Base-by-base conservation (phyloP, 2,113 vertebrate species). In the Anoura caudifer region DNA sequence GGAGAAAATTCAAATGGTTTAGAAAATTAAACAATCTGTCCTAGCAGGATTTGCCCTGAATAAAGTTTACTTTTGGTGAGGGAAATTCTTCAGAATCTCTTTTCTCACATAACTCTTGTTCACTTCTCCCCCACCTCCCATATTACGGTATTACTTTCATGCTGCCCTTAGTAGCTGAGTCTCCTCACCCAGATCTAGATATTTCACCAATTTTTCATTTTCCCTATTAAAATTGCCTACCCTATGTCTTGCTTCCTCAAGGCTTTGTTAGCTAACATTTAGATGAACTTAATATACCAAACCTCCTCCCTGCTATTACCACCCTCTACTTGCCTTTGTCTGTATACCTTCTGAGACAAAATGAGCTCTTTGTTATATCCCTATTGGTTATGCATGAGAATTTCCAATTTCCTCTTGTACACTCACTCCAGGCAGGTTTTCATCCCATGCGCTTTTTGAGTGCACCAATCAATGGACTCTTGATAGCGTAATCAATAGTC, bases 11-110 rank as follows among this genome's bases (percentile, higher is more conserved):
- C 36, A 91, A 93, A 77, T 56, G 72, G 16, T 52, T 93, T 83
- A 93, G 59, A 95, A 93, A 93, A 87, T 45, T 54, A 90, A 95
- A 89, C 52, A 80, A 80, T 86, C 90, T 81, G 31, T 86, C 92
- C 67, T 95, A 50, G 76, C 24, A 72, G 12, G 24, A 50, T 2
- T 81, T 36, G 65, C 72, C 24, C n/a, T 73, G 38, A 93, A 52
- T 90, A 38, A 73, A 90, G 43, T 63, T 95, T 70, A 73, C 70
- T 86, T 87, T 65, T 72, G 69, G 59, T 8, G 13, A 83, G 76
- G 50, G 26, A 67, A 80, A 47, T 45, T 90, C 63, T 96, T 90
- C 59, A 90, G 59, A 91, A 87, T 65, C 47, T 90, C 47, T 81
- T 47, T 54, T 31, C 31, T 90, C 67, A 79, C 6, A 20, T 43